These are phyloP conservation scores for Furcula furcula DNA, from an alignment of 2,888 invertebrate genomes.

Conservation along the genomic window DNA sequence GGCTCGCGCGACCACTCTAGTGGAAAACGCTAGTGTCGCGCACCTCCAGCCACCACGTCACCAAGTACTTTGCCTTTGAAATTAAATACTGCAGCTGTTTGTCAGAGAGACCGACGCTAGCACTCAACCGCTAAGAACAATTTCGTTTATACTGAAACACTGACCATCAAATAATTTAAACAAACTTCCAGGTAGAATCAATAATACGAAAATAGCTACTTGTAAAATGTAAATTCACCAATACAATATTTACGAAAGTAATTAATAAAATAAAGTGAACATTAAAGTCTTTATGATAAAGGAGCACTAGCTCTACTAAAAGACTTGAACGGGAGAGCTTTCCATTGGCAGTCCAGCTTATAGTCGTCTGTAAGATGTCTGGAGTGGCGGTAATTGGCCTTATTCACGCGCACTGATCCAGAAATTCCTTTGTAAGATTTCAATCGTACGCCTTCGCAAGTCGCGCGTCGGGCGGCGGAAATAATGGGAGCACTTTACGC, in stretches of 20 bases:
- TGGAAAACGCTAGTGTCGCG: constrained; percentile 74
- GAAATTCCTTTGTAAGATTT: constrained; percentile 72
- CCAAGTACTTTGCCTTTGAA: constrained; percentile 39
- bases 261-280: too few species aligned
- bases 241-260: too few species aligned
- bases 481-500: constrained; percentile 79
- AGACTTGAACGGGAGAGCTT: constrained; percentile 23
- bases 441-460: constrained; percentile 49
- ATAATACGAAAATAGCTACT: too few species aligned
- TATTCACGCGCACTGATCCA: constrained; percentile 60
- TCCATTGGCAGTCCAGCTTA: constrained; percentile 12
- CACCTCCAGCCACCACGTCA: constrained; percentile 25
- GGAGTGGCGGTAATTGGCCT: constrained; percentile 52
- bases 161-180: too few species aligned
- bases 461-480: constrained; percentile 38
- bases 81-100: too few species aligned
- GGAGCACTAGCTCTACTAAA: too few species aligned
- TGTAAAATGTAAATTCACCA: too few species aligned
- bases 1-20: constrained; percentile 66
- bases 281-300: too few species aligned
- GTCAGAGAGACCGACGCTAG: too few species aligned
- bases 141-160: too few species aligned
- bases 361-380: constrained; percentile 25
- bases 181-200: too few species aligned
- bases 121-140: too few species aligned